phyloP scores from a whole-genome alignment of 1,140 invertebrate species.

The Daktulosphaira vitifoliae region DNA sequence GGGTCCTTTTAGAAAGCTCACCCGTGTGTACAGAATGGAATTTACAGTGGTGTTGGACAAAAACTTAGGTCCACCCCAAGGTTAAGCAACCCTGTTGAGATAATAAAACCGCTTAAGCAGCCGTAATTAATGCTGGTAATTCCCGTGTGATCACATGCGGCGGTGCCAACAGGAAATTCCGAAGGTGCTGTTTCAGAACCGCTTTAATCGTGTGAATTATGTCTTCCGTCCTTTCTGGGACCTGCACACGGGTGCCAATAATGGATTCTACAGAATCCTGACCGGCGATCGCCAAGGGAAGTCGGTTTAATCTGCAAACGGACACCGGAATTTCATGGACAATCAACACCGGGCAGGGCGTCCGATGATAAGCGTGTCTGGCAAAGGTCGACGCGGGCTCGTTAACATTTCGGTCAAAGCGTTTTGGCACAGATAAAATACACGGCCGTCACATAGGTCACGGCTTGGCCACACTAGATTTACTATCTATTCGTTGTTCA shows the following conservation, averaged over 20 bases:
- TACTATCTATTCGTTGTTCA: too few species aligned
- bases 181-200: neutral
- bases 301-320: slow-evolving; percentile 7
- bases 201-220: neutral
- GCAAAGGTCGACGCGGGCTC: slow-evolving; percentile 27
- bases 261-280: neutral
- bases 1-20: too few species aligned
- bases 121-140: slow-evolving; percentile 2
- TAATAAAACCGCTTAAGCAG: neutral
- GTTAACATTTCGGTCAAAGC: slow-evolving; percentile 24
- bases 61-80: too few species aligned
- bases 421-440: slow-evolving; percentile 27
- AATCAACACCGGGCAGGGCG: neutral
- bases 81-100: too few species aligned
- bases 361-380: slow-evolving; percentile 14
- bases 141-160: neutral
- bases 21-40: too few species aligned
- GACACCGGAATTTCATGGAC: slow-evolving; percentile 21
- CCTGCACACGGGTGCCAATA: neutral
- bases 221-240: neutral
- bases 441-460: slow-evolving; percentile 8
- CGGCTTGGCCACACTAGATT: neutral
- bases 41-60: too few species aligned
- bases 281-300: neutral
- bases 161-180: slow-evolving; percentile 7